Base-by-base conservation (phyloP, 2,888 invertebrate genomes). In the Epirrhoe alternata region DNA sequence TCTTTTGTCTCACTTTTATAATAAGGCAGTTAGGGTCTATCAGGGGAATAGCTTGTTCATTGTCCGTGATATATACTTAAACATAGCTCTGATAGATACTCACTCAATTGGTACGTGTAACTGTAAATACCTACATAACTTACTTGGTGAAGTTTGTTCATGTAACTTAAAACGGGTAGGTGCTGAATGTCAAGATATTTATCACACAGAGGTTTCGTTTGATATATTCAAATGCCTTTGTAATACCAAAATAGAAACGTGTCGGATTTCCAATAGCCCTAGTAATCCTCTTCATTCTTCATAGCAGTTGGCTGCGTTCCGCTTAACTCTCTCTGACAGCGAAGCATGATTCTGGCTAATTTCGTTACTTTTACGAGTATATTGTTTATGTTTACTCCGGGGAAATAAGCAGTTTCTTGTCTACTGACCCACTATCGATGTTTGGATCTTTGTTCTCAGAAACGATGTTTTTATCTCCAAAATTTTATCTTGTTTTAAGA, bases 371-470 rank as follows among this genome's bases (percentile, higher is more conserved):
- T 87, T 83, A 86, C 83, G 83, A 83, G 69, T 81, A 76, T 72
- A 78, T 77, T 87, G 86, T 88, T 88, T 89, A 87, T 83, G 82
- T 84, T 84, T 81, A 73, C 78, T 74, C 70, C 71, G 72, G 73
- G 78, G 79, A 77, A 83, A 83, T 81, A 75, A 77, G 42, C 66
- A 70, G 70, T 64, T 68, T 67, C 80, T 79, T 81, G 79, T 82
- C 80, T 82, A 76, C 81, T 84, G 85, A 82, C 83, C 84, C 81
- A 84, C 77, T 82, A 83, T 81, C 74, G 74, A 69, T 68, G 59
- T 64, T 62, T 63, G 51, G 71, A 74, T 78, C 73, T 77, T 78
- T 78, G 77, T 77, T 70, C 42, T 24, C 8, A 42, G 42, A 55
- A 45, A 49, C 53, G 35, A 47, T 38, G 16, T 57, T 58, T 62